These are phyloP conservation scores for Phenacoccus solenopsis DNA, from an alignment of 1,140 invertebrate species.

Conservation along the genomic window DNA sequence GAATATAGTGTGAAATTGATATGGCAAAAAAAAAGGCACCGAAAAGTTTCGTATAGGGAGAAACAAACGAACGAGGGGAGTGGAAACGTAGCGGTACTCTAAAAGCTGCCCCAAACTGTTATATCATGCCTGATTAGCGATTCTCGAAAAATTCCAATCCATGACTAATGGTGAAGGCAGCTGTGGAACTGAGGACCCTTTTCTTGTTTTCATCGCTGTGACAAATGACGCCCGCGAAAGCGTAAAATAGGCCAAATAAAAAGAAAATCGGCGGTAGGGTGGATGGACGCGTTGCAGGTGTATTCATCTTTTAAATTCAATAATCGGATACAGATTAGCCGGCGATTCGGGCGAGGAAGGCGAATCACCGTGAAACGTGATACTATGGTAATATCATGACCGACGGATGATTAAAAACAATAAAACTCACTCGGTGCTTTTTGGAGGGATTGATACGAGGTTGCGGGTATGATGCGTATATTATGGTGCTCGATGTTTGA, in stretches of 20 bases:
- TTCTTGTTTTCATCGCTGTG: neutral
- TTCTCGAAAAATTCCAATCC: conserved; percentile 15
- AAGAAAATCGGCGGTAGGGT: neutral
- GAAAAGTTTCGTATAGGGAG: neutral
- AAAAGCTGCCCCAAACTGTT: neutral
- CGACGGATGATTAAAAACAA: neutral
- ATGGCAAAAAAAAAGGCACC: neutral
- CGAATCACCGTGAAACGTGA: neutral
- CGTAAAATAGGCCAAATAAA: conserved; percentile 10
- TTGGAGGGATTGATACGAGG: no score
- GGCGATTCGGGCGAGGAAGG: neutral
- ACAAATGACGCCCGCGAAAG: conserved; percentile 14
- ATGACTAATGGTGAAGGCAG: conserved; percentile 10
- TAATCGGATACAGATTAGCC: conserved; percentile 14
- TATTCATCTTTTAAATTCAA: neutral
- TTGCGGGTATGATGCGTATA: no score
- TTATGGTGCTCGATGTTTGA: no score
- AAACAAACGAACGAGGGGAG: neutral
- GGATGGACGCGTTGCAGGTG: neutral
- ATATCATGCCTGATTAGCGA: conserved; percentile 14
- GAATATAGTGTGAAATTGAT: conserved; percentile 12
- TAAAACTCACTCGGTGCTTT: neutral
- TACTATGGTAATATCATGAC: no score
- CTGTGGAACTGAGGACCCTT: conserved; percentile 8
- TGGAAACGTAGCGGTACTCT: neutral